Conservation (phyloP, 2,888 invertebrate species). For the Linnaemya vulpina region DNA sequence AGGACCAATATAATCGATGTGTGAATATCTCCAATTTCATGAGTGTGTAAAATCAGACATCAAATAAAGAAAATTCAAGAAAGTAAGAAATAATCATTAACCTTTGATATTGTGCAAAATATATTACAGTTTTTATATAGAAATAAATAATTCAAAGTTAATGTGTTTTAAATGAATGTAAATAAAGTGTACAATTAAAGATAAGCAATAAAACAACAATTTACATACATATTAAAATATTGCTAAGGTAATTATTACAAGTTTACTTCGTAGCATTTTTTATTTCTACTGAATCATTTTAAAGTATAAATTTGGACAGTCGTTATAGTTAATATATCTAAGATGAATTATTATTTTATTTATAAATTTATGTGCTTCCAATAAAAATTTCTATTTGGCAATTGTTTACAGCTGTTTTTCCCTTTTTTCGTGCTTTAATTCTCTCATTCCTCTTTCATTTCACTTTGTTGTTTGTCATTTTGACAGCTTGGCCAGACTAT, state of each 20-base stretch:
- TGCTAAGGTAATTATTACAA: slow-evolving; percentile 33
- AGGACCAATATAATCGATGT: not conserved
- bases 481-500: slow-evolving; percentile 61
- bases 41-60: not conserved
- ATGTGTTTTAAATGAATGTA: not conserved
- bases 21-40: slow-evolving; percentile 28
- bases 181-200: not conserved
- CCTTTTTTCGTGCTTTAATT: slow-evolving; percentile 8
- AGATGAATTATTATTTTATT: not conserved
- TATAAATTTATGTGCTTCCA: not conserved
- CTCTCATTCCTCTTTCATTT: slow-evolving; percentile 7
- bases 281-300: not conserved
- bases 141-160: not conserved
- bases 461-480: slow-evolving; percentile 47
- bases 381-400: slow-evolving; percentile 23
- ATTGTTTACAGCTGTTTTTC: slow-evolving; percentile 62
- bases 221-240: not conserved
- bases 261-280: not conserved
- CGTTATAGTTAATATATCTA: too few relatives aligned
- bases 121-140: not conserved
- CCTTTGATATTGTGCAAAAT: not conserved
- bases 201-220: not conserved
- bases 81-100: not conserved
- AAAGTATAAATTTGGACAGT: not conserved
- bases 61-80: not conserved